Evolutionary conservation across 2,888 invertebrate genomes (phyloP).

Genomic region (Epinotia nisella): DNA sequence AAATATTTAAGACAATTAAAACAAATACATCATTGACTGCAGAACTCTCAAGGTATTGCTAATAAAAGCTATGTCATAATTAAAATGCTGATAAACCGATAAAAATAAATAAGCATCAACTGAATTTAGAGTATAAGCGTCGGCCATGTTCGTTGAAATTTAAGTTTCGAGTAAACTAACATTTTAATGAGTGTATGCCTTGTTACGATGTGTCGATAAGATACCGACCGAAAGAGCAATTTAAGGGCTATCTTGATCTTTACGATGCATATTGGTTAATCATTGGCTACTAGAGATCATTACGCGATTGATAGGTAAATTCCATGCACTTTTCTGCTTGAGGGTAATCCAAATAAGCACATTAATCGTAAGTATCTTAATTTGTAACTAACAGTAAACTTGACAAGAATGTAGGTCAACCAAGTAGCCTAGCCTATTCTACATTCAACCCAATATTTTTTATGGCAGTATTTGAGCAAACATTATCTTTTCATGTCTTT

Average conservation of each 20-base stretch:
- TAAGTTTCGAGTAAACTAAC: constrained; percentile 9
- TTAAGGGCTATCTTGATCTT: constrained; percentile 61
- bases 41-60: background rate
- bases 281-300: constrained; percentile 53
- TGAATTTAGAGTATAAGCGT: background rate
- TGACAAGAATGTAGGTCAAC: background rate
- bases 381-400: background rate
- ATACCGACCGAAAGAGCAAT: constrained; percentile 56
- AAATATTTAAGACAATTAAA: background rate
- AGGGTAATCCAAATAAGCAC: background rate
- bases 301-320: constrained; percentile 43
- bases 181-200: constrained; percentile 28
- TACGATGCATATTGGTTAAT: constrained; percentile 55
- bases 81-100: no score
- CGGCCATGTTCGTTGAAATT: background rate
- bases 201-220: constrained; percentile 34
- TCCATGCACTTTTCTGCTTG: constrained; percentile 16
- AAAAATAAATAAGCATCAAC: background rate
- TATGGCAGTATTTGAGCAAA: no score
- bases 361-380: no score
- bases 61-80: no score
- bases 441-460: background rate
- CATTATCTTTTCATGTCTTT: no score
- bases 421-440: background rate
- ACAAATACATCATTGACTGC: background rate